phyloP scores from a whole-genome alignment of 2,113 vertebrate species.

The Monopterus albus region DNA sequence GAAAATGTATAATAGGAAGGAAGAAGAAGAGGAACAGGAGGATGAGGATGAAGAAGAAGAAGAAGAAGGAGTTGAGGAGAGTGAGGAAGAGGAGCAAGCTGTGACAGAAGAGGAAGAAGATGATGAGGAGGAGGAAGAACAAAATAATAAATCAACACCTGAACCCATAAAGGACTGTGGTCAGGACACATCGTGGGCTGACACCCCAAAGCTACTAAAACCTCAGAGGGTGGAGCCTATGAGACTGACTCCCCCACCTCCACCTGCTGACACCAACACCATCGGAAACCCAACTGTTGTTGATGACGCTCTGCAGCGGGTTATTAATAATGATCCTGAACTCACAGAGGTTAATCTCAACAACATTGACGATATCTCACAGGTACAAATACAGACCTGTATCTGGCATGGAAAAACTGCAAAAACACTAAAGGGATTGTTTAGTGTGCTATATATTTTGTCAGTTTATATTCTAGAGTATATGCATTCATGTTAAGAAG shows the following conservation, averaged over 20 bases:
- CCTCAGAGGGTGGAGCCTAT: conserved; percentile 72
- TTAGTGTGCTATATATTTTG: too few species aligned
- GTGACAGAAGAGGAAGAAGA: conserved; percentile 67
- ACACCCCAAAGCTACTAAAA: conserved; percentile 54
- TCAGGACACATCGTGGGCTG: conserved; percentile 36
- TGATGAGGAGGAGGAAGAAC: conserved; percentile 79
- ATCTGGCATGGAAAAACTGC: too few species aligned
- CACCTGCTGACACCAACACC: conserved; percentile 49
- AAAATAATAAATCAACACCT: conserved; percentile 76
- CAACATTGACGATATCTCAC: conserved; percentile 94
- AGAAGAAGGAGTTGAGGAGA: conserved; percentile 75
- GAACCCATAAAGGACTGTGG: conserved; percentile 67
- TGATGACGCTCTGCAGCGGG: conserved; percentile 90
- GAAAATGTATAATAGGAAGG: conserved; percentile 65
- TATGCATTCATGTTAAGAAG: neutral
- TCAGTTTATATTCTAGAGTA: neutral
- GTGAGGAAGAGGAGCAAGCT: conserved; percentile 77
- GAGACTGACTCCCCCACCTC: conserved; percentile 76
- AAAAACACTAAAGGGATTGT: too few species aligned
- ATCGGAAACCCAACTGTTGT: conserved; percentile 91
- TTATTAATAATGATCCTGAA: conserved; percentile 85
- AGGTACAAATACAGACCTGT: conserved; percentile 77
- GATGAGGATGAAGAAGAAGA: conserved; percentile 76
- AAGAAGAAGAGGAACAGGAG: conserved; percentile 76
- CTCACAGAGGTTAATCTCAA: conserved; percentile 94